Evolutionary conservation across 2,797 vertebrate species (phyloP).

Genomic region (Bufotes viridis): DNA sequence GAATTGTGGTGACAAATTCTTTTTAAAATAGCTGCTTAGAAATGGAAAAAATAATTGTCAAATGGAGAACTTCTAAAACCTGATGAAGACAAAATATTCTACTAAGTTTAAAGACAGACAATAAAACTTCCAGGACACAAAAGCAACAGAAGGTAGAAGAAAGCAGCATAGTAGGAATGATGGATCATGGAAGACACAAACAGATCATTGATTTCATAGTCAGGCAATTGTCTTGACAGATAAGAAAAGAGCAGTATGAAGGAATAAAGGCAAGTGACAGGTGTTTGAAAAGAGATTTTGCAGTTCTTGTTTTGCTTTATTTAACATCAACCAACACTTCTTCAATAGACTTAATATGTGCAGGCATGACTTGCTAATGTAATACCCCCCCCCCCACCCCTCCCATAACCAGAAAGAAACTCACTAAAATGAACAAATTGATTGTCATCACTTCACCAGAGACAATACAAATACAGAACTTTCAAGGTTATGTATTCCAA

Average conservation of each 20-base stretch:
- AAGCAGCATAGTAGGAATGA: conserved; percentile 25
- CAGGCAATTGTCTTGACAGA: conserved; percentile 59
- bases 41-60: background rate
- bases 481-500: conserved; percentile 34
- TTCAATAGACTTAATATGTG: conserved; percentile 39
- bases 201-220: conserved; percentile 55
- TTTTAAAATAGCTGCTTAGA: background rate
- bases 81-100: conserved; percentile 5
- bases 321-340: conserved; percentile 11
- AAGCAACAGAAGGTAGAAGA: conserved; percentile 36
- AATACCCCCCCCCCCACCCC: background rate
- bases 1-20: too few relatives aligned
- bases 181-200: conserved; percentile 44
- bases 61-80: conserved; percentile 2
- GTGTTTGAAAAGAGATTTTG: conserved; percentile 49
- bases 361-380: background rate
- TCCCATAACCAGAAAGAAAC: background rate
- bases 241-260: conserved; percentile 43
- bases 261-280: conserved; percentile 55
- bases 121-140: conserved; percentile 28
- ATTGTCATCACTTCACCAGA: conserved; percentile 29
- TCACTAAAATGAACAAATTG: conserved; percentile 12
- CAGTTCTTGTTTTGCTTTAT: conserved; percentile 39
- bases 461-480: conserved; percentile 9
- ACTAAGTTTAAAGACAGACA: conserved; percentile 32